Conservation (phyloP, 2,113 vertebrate species). For the Takifugu flavidus region DNA sequence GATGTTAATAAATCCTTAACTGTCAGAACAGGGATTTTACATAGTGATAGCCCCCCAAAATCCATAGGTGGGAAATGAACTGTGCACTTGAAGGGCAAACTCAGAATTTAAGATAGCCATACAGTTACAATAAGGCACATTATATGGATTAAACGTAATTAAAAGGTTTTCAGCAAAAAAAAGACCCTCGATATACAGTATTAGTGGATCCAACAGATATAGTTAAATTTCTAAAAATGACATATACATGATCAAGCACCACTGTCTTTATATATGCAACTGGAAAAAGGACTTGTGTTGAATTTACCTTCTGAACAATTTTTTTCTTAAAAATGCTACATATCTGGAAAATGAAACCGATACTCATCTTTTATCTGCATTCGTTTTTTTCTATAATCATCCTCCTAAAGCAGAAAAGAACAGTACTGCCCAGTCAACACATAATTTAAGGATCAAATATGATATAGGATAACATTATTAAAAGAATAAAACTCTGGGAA, state of each 20-base stretch:
- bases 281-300: constrained; percentile 53
- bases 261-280: constrained; percentile 50
- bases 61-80: constrained; percentile 30
- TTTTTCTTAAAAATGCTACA: constrained; percentile 73
- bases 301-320: constrained; percentile 13
- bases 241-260: constrained; percentile 52
- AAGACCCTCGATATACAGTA: constrained; percentile 43
- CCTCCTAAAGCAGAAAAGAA: constrained; percentile 37
- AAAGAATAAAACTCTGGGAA: constrained; percentile 50
- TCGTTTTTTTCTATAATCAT: constrained; percentile 8
- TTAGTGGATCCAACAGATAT: constrained; percentile 57
- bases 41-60: not conserved
- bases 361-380: constrained; percentile 25
- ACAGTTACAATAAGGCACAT: constrained; percentile 58
- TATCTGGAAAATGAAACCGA: constrained; percentile 61
- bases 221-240: constrained; percentile 45
- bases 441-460: constrained; percentile 37
- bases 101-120: constrained; percentile 7
- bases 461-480: constrained; percentile 20
- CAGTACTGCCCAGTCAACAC: constrained; percentile 72
- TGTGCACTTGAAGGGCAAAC: constrained; percentile 66
- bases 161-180: constrained; percentile 57
- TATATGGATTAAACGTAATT: constrained; percentile 24
- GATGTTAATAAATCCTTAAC: not conserved
- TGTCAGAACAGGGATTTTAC: not conserved